phyloP scores from a whole-genome alignment of 2,888 invertebrate genomes.

The Metellina segmentata region DNA sequence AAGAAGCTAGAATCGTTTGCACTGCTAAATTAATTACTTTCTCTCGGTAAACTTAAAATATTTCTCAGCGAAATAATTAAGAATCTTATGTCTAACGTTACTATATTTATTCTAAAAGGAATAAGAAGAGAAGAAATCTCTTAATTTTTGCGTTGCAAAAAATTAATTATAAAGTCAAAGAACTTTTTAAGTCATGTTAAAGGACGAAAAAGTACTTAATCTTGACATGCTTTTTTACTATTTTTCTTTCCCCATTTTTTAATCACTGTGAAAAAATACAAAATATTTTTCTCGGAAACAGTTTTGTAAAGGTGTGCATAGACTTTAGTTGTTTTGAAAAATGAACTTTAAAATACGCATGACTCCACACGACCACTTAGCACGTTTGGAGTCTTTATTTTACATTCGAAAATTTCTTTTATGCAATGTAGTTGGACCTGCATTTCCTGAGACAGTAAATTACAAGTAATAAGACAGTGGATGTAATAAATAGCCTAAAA shows the following conservation, averaged over 20 bases:
- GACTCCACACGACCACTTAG: no score
- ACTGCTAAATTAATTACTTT: not conserved
- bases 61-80: not conserved
- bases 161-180: constrained; percentile 1
- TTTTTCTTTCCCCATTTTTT: not conserved
- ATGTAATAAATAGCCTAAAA: no score
- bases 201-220: not conserved
- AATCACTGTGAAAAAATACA: not conserved
- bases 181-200: not conserved
- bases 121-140: not conserved
- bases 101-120: not conserved
- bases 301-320: not conserved
- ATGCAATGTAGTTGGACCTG: no score
- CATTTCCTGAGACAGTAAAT: no score
- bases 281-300: not conserved
- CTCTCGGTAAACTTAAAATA: not conserved
- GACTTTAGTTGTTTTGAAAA: not conserved
- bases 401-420: no score
- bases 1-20: not conserved
- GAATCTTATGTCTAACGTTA: not conserved
- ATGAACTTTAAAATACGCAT: no score
- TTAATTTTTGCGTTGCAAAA: not conserved
- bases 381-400: no score
- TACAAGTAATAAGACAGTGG: no score
- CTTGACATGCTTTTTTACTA: not conserved